Evolutionary conservation across 2,797 vertebrate genomes (phyloP), one percentile per base, ranked within the genome.

Genomic region (Lagothrix lagotricha): DNA sequence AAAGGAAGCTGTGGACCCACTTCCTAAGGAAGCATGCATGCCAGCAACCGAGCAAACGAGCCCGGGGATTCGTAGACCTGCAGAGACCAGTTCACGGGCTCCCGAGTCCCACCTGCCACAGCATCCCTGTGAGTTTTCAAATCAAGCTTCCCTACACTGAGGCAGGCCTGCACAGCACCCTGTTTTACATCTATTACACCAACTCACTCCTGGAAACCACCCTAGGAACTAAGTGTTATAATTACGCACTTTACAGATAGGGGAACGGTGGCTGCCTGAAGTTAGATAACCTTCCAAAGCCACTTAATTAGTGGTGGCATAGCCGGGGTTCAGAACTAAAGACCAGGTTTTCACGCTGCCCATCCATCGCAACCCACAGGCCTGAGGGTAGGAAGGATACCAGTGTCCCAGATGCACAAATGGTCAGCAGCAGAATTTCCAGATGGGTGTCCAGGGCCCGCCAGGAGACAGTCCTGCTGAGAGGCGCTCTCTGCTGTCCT

Each of bases 211-310:
- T 96, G 48, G 24, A 13, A 61, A 36, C 52, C 3, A 12, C 6
- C 24, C 3, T 0, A 3, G 2, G 67, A 11, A 19, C 24, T 1
- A 13, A 75, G 9, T 13, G 5, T 2, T 10, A 5, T 11, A 33
- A 67, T 67, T 19, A 24, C 2, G 4, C 3, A 30, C 39, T 72
- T 54, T 8, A 28, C 48, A 64, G 26, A 44, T 0, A 0, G 41
- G 81, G 22, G 13, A 17, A 50, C 13, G 17, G 36, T 67, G 54
- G 70, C 19, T 33, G 39, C 22, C 44, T 20, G 4, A 81, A 33
- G 77, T 50, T 10, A 30, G 11, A 8, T 4, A 9, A 58, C 33
- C 90, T 39, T 41, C 4, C 24, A 14, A n/a, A 92, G 85, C 15
- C 77, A 17, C 48, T 48, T 22, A 13, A 26, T 22, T 1, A 64